Percentiles rank a stretch among this genome's conserved stretches.
Conservation (phyloP, 2,888 invertebrate species). For the Heteropelma amictum region DNA sequence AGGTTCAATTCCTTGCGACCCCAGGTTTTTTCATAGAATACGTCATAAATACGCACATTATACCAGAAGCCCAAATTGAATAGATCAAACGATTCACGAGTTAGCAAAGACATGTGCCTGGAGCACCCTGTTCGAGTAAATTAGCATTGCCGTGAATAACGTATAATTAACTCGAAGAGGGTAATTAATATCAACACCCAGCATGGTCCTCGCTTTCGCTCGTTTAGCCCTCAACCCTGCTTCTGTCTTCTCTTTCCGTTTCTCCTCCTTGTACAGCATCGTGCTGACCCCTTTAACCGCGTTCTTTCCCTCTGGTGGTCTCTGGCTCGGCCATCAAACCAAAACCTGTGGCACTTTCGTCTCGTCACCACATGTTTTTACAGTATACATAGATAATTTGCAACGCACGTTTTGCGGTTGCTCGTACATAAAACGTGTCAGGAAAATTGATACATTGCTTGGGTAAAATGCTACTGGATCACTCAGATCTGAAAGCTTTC, state of each 20-base stretch:
- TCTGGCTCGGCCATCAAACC: conserved; percentile 27
- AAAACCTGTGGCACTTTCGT: conserved; percentile 16
- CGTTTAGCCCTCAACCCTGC: conserved; percentile 56
- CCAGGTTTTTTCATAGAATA: conserved; percentile 1
- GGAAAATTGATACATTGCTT: conserved; percentile 39
- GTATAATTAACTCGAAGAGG: conserved; percentile 64
- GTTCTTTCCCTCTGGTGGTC: conserved; percentile 44
- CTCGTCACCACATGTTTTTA: not conserved
- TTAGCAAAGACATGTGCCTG: conserved; percentile 43
- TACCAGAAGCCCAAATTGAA: not conserved
- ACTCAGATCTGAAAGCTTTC: not conserved
- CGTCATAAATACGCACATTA: not conserved
- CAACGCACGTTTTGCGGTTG: not conserved
- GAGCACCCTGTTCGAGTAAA: conserved; percentile 28
- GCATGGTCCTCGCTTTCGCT: conserved; percentile 48
- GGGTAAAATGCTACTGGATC: not conserved
- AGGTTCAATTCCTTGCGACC: too few relatives aligned
- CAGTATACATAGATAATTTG: not conserved
- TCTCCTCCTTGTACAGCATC: not conserved
- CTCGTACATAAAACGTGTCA: not conserved
- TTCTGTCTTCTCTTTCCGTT: conserved; percentile 4
- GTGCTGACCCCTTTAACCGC: conserved; percentile 43
- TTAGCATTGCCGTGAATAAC: conserved; percentile 49
- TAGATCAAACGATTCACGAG: conserved; percentile 20
- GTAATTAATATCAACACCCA: conserved; percentile 62